A percentile compares a stretch with the other conserved stretches of the same genome.
Conservation (phyloP, 2,797 vertebrate genomes). For the Thamnophis elegans region DNA sequence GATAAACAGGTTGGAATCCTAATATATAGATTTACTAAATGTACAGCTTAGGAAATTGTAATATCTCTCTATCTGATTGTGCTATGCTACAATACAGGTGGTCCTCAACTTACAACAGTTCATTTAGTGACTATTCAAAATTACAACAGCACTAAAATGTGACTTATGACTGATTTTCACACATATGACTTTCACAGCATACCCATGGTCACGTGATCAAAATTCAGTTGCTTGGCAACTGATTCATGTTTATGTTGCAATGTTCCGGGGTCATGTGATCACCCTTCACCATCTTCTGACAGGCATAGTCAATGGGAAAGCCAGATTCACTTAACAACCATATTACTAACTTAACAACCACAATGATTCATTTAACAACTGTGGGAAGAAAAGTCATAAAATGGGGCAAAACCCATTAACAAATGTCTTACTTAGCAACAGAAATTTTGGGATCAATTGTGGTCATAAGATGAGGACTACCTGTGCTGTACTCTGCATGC, state of each 20-base stretch:
- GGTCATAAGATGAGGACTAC: background rate
- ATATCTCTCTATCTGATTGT: background rate
- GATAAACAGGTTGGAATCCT: background rate
- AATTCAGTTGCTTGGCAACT: background rate
- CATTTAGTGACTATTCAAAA: background rate
- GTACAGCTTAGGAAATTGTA: background rate
- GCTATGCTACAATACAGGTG: background rate
- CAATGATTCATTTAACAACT: background rate
- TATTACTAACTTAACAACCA: background rate
- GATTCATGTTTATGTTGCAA: background rate
- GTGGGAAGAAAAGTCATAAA: background rate
- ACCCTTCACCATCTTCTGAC: background rate
- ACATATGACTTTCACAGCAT: background rate
- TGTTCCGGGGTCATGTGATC: background rate
- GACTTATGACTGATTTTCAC: background rate
- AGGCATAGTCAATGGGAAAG: background rate
- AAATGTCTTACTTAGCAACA: background rate
- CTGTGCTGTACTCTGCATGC: background rate
- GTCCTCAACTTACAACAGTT: background rate
- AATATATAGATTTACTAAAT: background rate
- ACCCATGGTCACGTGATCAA: background rate
- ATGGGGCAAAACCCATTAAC: background rate
- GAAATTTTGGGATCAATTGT: background rate
- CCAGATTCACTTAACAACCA: background rate
- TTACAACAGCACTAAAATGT: background rate